A percentile compares a stretch with the other conserved stretches of the same genome.
These are phyloP conservation scores for Acanthosepion esculentum DNA, from an alignment of 2,888 invertebrate genomes.

Conservation along the genomic window DNA sequence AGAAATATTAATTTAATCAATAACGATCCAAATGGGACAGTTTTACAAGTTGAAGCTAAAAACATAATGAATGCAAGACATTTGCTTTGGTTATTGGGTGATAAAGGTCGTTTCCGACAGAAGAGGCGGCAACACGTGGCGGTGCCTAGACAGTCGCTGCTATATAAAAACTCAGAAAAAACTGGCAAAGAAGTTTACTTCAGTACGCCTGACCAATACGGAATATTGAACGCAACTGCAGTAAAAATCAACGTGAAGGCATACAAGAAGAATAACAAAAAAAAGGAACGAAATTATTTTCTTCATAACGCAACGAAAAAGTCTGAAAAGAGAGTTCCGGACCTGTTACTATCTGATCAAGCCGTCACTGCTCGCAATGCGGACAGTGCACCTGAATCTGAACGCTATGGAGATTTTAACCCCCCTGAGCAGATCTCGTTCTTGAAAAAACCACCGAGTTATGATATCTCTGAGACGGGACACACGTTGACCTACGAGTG, in stretches of 20 bases:
- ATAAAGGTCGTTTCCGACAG: neutral
- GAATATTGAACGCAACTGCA: neutral
- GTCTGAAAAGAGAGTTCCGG: neutral
- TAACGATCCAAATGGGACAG: neutral
- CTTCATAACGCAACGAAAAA: neutral
- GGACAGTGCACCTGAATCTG: neutral
- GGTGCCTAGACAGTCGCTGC: neutral
- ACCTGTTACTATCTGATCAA: neutral
- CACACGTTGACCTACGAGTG: constrained; percentile 36
- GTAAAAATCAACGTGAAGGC: neutral
- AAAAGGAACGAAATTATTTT: neutral
- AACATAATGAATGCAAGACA: neutral
- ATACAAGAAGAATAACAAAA: neutral
- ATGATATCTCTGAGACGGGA: neutral
- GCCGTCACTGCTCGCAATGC: neutral
- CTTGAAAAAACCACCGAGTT: neutral
- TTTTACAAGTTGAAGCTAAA: neutral
- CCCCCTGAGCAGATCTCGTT: neutral
- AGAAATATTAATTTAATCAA: neutral
- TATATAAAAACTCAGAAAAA: neutral
- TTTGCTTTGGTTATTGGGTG: neutral
- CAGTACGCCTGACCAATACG: neutral
- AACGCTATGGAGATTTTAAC: neutral
- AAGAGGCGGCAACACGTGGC: neutral
- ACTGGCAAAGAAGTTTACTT: neutral